Percentiles rank a stretch among this genome's conserved stretches.
These are phyloP conservation scores for Vandiemenella viatica DNA, from an alignment of 2,888 invertebrate genomes.

Conservation along the genomic window DNA sequence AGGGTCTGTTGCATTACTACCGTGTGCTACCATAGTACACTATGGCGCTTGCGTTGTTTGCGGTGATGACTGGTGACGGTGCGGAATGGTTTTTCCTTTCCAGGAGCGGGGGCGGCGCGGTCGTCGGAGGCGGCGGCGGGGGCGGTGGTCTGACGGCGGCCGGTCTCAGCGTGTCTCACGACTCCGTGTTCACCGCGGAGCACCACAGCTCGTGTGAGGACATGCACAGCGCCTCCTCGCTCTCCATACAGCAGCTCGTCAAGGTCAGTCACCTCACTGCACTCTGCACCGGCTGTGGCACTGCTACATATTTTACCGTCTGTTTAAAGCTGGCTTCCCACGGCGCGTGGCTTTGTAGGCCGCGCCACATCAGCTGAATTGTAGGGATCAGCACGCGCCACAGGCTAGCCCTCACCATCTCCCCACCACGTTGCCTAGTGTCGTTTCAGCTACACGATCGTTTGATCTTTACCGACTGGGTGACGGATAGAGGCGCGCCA, in stretches of 20 bases:
- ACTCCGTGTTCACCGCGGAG: conserved; percentile 76
- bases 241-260: conserved; percentile 27
- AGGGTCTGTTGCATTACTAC: too few relatives aligned
- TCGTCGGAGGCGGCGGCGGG: conserved; percentile 47
- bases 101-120: conserved; percentile 28
- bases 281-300: too few relatives aligned
- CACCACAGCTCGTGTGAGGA: conserved; percentile 29
- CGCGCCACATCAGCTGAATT: too few relatives aligned
- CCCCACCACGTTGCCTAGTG: too few relatives aligned
- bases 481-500: too few relatives aligned
- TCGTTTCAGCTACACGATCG: too few relatives aligned
- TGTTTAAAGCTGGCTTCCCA: too few relatives aligned
- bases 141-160: conserved; percentile 27
- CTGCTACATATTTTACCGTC: too few relatives aligned
- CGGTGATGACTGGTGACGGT: not conserved
- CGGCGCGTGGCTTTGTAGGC: too few relatives aligned
- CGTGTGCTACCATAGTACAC: too few relatives aligned
- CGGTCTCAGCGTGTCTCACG: conserved; percentile 72
- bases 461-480: too few relatives aligned
- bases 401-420: not conserved
- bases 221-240: conserved; percentile 34
- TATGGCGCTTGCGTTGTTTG: not conserved
- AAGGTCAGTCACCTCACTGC: not conserved
- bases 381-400: too few relatives aligned
- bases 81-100: not conserved